Base-by-base conservation (phyloP, 2,888 invertebrate species). In the Drosophila koepferae region DNA sequence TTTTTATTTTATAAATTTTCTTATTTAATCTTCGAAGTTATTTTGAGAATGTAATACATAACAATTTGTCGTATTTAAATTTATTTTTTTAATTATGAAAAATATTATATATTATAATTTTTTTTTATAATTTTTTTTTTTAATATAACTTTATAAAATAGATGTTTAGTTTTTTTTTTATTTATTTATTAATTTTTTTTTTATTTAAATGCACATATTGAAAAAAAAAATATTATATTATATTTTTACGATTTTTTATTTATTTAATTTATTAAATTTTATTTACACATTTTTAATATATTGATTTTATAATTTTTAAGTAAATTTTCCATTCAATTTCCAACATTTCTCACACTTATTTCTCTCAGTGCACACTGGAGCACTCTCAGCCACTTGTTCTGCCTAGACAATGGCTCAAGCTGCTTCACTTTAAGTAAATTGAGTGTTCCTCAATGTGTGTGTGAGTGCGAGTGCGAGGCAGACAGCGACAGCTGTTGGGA, bases 401-500 rank as follows among this genome's bases (percentile, higher is more conserved):
- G 82, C 77, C 81, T 89, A 86, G 84, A 86, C 87, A 86, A 86
- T 79, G 54, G 63, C 41, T 65, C 66, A 54, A 56, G 60, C 69
- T 55, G 72, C 60, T 71, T 38, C 70, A 71, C 64, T 63, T 71
- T 67, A 71, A 77, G 70, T 75, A 55, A 48, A 68, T 63, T 58
- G 53, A 40, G 72, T 31, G 43, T 12, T 55, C 40, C 36, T 38
- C 53, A 54, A 38, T 40, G 55, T 55, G 48, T 59, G 51, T 49
- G 51, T 20, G 59, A 34, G 61, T 20, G 56, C 23, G 34, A 18
- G 36, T 66, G 61, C 49, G 56, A 16, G 69, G 49, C 51, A 76
- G 56, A 56, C 62, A 70, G 71, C 83, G 89, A 81, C 89, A 89
- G 88, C 88, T 89, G 86, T 78, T 87, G 80, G 90, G 88, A 80